phyloP scores from a whole-genome alignment of 2,113 vertebrate genomes.

The Scopus umbretta region DNA sequence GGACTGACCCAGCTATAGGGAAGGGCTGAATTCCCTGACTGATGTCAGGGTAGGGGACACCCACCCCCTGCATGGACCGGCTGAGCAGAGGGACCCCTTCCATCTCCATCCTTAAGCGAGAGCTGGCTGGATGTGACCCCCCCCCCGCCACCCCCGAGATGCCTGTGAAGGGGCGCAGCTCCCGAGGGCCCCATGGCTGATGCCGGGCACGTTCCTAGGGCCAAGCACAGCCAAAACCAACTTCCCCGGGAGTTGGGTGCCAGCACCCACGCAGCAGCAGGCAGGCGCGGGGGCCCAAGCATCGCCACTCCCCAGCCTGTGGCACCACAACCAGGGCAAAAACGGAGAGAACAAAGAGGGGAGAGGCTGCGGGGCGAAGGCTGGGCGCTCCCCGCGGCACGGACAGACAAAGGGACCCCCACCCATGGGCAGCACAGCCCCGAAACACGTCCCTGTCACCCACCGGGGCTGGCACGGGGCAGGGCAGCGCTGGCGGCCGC shows the following conservation, averaged over 20 bases:
- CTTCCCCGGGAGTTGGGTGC: neutral
- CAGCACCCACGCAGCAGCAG: neutral
- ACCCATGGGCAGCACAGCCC: neutral
- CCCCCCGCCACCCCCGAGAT: rapidly evolving
- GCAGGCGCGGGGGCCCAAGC: neutral
- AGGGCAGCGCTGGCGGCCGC: neutral
- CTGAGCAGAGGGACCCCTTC: neutral
- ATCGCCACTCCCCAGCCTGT: neutral
- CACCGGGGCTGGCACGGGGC: neutral
- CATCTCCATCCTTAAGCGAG: neutral
- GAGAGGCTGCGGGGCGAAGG: neutral
- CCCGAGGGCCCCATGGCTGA: rapidly evolving
- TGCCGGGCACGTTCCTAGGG: neutral
- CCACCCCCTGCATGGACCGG: neutral
- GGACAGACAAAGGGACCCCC: neutral
- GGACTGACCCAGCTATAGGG: no score
- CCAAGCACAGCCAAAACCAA: neutral
- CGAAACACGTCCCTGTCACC: neutral
- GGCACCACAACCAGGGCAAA: neutral
- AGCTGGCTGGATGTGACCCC: neutral
- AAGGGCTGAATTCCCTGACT: neutral
- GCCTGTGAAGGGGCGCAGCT: neutral
- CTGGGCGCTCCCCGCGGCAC: neutral
- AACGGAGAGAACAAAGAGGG: neutral
- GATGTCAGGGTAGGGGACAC: no score